A percentile compares a stretch with the other conserved stretches of the same genome.
Evolutionary conservation across 2,113 vertebrate genomes (phyloP).

Genomic region (Anthoscopus minutus): DNA sequence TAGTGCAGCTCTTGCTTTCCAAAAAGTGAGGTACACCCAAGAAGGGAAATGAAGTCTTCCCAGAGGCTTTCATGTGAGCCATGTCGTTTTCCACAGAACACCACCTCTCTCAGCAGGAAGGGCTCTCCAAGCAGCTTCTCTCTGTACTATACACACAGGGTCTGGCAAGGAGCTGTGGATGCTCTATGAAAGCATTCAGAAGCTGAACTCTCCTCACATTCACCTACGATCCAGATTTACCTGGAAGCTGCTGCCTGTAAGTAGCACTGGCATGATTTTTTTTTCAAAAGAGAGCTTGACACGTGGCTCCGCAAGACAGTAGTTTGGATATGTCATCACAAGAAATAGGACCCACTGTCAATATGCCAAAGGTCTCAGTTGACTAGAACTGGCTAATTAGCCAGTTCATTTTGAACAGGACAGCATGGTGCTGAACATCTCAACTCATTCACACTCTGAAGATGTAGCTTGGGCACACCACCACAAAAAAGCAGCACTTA

Average conservation of each 20-base stretch:
- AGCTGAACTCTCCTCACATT: neutral
- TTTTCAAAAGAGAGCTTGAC: neutral
- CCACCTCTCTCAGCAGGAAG: neutral
- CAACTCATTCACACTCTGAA: neutral
- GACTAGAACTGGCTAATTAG: no score
- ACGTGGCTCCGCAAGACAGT: neutral
- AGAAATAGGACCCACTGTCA: neutral
- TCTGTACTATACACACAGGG: fast-evolving
- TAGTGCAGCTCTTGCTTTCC: neutral
- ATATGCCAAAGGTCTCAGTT: fast-evolving
- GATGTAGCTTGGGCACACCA: neutral
- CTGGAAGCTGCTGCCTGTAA: neutral
- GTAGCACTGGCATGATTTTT: fast-evolving
- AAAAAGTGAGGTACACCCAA: neutral
- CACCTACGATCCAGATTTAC: neutral
- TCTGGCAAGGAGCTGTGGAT: neutral
- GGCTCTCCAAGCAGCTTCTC: neutral
- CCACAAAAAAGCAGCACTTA: neutral
- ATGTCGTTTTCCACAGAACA: neutral
- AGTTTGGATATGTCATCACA: neutral
- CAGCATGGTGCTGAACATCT: fast-evolving
- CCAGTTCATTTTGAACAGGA: neutral
- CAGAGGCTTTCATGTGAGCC: neutral
- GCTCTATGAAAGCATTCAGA: fast-evolving
- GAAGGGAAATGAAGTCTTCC: neutral